Base-by-base conservation (phyloP, 2,888 invertebrate species). In the Octonoba sinensis region DNA sequence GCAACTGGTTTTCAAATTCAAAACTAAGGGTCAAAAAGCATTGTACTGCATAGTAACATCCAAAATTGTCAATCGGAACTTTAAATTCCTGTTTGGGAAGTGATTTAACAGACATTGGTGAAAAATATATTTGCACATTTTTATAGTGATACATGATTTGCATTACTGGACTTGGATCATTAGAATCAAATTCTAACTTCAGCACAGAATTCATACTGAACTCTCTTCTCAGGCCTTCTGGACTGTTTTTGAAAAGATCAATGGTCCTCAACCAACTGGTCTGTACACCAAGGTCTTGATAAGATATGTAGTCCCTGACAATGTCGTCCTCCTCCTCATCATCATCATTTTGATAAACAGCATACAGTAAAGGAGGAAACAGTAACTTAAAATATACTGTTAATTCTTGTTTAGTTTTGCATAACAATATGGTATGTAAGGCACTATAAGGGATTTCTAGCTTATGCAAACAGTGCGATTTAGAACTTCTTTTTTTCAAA, bases 1-100 rank as follows among this genome's bases (percentile, higher is more conserved):
- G 60, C 16, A 84, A 27, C 20, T 83, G 79, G 54, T 75, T 78
- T 4, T 15, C 13, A 22, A 72, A 13, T 46, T 84, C 77, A 56
- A 27, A 67, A 18, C 79, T 83, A 4, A 49, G 47, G 2, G 79
- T 77, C 8, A 72, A n/a, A 47, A 83, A 22, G 51, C 79, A 78
- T 44, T 81, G 79, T 11, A 82, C 47, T 3, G 75, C 82, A 59
- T 84, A 84, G 56, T 54, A 67, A 51, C 75, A 83, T 8, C 79
- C 69, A 73, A 84, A 84, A 18, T 57, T 59, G 22, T 57, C 49
- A 12, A 59, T 12, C 8, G 36, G 16, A 2, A 62, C 12, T 13
- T 24, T 27, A 2, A 46, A 1, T 3, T 46, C 8, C 2, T 12
- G 16, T 6, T 24, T n/a, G 15, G n/a, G 36, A 15, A 15, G 6